Evolutionary conservation across 2,113 vertebrate genomes (phyloP), one percentile per base, ranked within the genome.

Genomic region (Pollimyrus isidori): DNA sequence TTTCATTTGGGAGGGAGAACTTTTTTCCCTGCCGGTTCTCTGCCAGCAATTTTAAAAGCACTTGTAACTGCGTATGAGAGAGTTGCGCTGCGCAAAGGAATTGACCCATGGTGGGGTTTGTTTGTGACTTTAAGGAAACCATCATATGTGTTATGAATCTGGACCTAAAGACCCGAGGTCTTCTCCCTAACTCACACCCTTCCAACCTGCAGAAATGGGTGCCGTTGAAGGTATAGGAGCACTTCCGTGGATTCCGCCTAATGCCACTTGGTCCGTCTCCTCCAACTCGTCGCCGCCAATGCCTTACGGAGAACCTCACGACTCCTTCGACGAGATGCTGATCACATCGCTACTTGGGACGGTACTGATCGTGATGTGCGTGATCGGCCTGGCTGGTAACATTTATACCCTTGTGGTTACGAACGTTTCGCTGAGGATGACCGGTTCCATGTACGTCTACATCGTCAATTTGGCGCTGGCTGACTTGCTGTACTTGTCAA

Each of bases 401-500:
- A 84, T 92, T 52, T 94, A 94, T 65, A 91, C 91, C 0, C 87
- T 94, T 88, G 62, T 91, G 84, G 62, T 94, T n/a, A 91, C 92
- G 69, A 93, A 91, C 45, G 88, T 91, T 23, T 93, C 93, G 1
- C 86, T 90, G 10, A 92, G 90, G n/a, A 90, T 93, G n/a, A 93
- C 91, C 0, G 91, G 92, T 3, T 93, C 90, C 21, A 92, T 92
- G 92, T 92, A 91, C n/a, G 88, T 93, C 52, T 94, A 94, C 62
- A 93, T 93, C 9, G 89, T 93, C 21, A 94, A 93, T 84, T 89
- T 94, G 88, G 92, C 93, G 7, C 88, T 93, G 35, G 92, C 93
- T 0, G 92, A 94, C 65, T 90, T 94, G 45, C 89, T 93, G 1
- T 93, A 94, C 76, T 91, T 94, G 69, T 90, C 91, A 88, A 93